Evolutionary conservation across 2,797 vertebrate species (phyloP).

Genomic region (Monodelphis domestica): DNA sequence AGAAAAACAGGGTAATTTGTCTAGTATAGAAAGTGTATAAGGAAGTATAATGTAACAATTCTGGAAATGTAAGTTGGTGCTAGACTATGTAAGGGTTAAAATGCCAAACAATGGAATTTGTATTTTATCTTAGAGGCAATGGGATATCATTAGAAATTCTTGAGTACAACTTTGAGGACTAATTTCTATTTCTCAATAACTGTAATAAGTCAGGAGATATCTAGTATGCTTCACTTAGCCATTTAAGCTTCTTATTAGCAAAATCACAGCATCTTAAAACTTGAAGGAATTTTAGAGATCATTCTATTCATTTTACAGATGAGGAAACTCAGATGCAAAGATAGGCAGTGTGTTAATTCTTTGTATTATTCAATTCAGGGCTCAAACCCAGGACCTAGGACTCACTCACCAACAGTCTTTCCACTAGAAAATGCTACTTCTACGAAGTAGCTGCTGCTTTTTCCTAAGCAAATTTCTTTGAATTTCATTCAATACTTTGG

Average conservation of each 20-base stretch:
- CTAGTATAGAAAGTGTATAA: neutral
- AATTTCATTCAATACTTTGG: neutral
- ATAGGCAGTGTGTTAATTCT: neutral
- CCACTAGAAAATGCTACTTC: neutral
- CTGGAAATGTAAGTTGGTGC: neutral
- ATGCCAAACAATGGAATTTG: neutral
- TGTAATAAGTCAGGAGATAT: neutral
- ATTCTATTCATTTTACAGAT: neutral
- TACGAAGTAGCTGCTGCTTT: neutral
- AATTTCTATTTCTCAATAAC: slow-evolving; percentile 31
- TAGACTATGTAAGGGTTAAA: neutral
- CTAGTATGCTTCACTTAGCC: slow-evolving; percentile 17
- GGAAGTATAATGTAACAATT: neutral
- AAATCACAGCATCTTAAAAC: neutral
- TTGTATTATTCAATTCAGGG: neutral
- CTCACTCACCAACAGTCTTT: neutral
- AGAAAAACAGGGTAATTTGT: neutral
- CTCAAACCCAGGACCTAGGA: neutral
- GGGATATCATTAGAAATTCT: neutral
- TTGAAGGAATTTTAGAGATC: neutral
- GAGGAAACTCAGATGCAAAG: neutral
- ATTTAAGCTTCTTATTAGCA: slow-evolving; percentile 53
- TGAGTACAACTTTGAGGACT: slow-evolving; percentile 25
- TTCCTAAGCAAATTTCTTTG: neutral
- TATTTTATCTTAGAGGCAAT: neutral